Conservation (phyloP, 2,113 vertebrate genomes). For the Toxotes jaculatrix region DNA sequence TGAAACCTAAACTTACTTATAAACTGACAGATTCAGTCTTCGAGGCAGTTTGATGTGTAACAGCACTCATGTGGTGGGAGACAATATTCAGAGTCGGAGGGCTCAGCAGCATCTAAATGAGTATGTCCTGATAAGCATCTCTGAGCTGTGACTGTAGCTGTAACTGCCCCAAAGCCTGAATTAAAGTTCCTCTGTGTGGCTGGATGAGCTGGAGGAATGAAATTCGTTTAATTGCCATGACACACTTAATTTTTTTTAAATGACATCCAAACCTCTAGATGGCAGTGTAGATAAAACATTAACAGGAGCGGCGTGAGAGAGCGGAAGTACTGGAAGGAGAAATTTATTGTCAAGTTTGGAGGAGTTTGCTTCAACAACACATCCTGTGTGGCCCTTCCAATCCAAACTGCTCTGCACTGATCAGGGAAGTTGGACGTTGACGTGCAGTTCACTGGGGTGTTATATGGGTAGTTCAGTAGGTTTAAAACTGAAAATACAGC, state of each 20-base stretch:
- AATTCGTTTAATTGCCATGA: not conserved
- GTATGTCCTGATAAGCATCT: not conserved
- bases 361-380: not conserved
- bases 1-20: not conserved
- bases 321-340: not conserved
- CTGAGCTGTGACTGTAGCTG: not conserved
- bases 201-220: not conserved
- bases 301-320: not conserved
- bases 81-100: too few species aligned
- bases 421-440: not conserved
- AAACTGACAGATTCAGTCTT: not conserved
- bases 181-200: not conserved
- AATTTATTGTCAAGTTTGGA: not conserved
- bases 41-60: not conserved
- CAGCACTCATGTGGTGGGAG: not conserved
- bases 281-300: not conserved
- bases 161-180: not conserved
- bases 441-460: too few species aligned
- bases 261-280: conserved; percentile 16
- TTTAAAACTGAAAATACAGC: too few species aligned
- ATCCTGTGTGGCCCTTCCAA: not conserved
- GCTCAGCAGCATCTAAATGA: not conserved
- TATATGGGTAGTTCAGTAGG: too few species aligned
- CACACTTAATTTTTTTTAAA: not conserved
- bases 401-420: not conserved